Percentiles rank a stretch among this genome's conserved stretches.
These are phyloP conservation scores for Sapayoa aenigma DNA, from an alignment of 2,113 vertebrate genomes.

Conservation along the genomic window DNA sequence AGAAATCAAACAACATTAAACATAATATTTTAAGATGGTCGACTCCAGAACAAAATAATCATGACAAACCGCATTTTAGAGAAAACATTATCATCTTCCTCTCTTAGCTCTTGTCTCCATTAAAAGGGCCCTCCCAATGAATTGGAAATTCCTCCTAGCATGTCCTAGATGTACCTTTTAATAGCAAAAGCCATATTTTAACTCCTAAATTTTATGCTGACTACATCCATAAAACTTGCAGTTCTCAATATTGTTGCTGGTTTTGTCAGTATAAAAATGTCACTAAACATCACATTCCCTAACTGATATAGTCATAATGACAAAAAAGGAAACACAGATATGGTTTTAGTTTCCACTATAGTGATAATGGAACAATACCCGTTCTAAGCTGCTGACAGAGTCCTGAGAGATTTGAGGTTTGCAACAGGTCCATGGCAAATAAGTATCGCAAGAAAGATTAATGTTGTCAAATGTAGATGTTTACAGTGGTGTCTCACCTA, in stretches of 20 bases:
- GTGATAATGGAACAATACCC: not conserved
- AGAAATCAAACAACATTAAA: not conserved
- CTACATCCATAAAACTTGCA: not conserved
- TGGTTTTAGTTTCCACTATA: not conserved
- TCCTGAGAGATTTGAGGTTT: not conserved
- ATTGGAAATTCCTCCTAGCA: not conserved
- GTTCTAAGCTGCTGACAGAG: not conserved
- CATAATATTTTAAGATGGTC: not conserved
- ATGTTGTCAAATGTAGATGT: not conserved
- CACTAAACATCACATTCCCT: not conserved
- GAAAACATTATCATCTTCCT: not conserved
- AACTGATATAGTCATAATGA: not conserved
- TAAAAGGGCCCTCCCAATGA: not conserved
- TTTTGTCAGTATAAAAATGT: not conserved
- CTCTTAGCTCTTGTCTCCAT: not conserved
- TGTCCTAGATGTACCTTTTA: not conserved
- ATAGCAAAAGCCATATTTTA: not conserved
- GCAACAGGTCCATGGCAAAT: not conserved
- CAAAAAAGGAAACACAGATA: not conserved
- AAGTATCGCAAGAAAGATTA: not conserved
- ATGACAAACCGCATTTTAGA: not conserved
- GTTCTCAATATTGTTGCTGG: not conserved
- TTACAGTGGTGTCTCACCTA: not conserved
- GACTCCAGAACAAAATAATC: not conserved
- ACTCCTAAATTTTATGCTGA: not conserved